Base-by-base conservation (phyloP, 2,797 vertebrate species). In the Ctenopoma multispine region DNA sequence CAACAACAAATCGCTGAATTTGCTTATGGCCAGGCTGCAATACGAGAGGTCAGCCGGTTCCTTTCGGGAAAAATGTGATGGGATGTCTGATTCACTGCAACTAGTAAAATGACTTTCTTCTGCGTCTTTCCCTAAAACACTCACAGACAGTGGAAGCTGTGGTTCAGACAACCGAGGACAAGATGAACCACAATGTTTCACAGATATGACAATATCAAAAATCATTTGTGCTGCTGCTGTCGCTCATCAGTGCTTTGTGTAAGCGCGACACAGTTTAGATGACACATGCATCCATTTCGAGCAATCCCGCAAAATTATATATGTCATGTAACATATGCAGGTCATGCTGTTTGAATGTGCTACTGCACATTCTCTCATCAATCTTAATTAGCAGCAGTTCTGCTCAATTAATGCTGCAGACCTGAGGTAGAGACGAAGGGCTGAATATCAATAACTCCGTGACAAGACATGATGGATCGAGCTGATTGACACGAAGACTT, bases 401-500 rank as follows among this genome's bases (percentile, higher is more conserved):
- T 23, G 63, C 76, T 81, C 64, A 63, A 87, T 87, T 82, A 81
- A 65, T 31, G 60, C 50, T 13, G 50, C 69, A 44, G 74, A 57
- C 56, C 29, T 77, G 69, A 81, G 31, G 41, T 11, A 24, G 68
- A 83, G 85, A 89, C 90, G 77, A 91, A 80, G 76, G 77, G 63
- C 54, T 67, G 69, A 44, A 82, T 64, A 80, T 79, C 82, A 75
- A 56, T 18, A 20, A 65, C 53, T 78, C 41, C 36, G 50, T 86
- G 83, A 83, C 80, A 88, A 78, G 23, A 38, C 24, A 0, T 41
- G 21, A 53, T 43, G 74, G 72, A 73, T 64, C 15, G n/a, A 48
- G 49, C 38, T 87, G 87, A 92, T 63, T 89, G 88, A 89, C 87
- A 78, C 85, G 61, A 73, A 34, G 63, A 57, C 72, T 71, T 81